phyloP scores from a whole-genome alignment of 2,113 vertebrate species.

The Acrocephalus kingi region DNA sequence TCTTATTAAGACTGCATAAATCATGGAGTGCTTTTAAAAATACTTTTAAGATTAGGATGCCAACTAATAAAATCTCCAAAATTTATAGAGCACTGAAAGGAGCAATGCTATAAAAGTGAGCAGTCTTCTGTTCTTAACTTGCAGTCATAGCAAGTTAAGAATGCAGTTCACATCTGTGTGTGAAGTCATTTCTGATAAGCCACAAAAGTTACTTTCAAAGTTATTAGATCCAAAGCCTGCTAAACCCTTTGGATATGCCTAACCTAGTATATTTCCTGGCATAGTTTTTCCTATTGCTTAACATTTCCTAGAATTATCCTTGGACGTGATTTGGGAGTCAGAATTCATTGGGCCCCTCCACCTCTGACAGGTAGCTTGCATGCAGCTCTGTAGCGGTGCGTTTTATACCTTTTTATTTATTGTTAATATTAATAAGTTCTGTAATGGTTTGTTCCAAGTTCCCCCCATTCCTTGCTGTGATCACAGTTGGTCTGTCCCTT shows the following conservation, averaged over 20 bases:
- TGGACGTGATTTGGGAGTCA: neutral
- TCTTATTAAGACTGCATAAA: neutral
- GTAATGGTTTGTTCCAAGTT: too few species aligned
- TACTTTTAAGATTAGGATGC: neutral
- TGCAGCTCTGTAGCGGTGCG: too few species aligned
- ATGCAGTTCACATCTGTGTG: neutral
- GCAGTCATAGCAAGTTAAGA: neutral
- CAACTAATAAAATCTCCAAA: neutral
- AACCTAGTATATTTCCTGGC: neutral
- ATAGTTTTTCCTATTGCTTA: neutral
- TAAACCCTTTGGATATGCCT: neutral
- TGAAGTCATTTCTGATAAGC: neutral
- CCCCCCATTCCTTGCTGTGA: too few species aligned
- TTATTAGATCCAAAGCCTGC: neutral
- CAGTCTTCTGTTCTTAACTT: neutral
- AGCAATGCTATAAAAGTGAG: neutral
- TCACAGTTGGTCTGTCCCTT: too few species aligned
- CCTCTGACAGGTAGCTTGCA: neutral
- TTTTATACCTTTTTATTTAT: too few species aligned
- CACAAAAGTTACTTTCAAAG: neutral
- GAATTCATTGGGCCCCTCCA: neutral
- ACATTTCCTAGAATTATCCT: neutral
- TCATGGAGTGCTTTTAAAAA: neutral
- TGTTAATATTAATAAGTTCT: too few species aligned
- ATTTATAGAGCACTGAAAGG: neutral